These are phyloP conservation scores for Atherinosoma microstoma DNA, from an alignment of 2,797 vertebrate species.

Conservation along the genomic window DNA sequence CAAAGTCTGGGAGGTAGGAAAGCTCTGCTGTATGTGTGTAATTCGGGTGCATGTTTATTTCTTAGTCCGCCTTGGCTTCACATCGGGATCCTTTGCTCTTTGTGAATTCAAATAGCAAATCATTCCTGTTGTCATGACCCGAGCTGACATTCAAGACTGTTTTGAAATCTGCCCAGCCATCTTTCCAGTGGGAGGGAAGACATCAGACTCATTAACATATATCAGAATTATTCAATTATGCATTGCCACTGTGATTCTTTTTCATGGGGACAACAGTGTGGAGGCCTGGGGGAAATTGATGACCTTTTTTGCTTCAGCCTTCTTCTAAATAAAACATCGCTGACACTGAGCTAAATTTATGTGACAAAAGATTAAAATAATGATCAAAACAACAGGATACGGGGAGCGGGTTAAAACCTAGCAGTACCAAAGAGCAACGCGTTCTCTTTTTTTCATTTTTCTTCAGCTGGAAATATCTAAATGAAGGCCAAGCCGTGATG, in stretches of 20 bases:
- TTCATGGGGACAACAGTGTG: slow-evolving; percentile 42
- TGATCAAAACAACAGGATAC: not conserved
- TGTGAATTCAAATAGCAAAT: slow-evolving; percentile 53
- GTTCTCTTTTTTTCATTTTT: not conserved
- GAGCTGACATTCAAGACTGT: slow-evolving; percentile 36
- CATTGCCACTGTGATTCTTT: slow-evolving; percentile 39
- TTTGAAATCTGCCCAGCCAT: slow-evolving; percentile 45
- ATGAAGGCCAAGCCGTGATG: slow-evolving; percentile 11
- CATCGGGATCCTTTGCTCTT: slow-evolving; percentile 30
- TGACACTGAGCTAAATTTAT: slow-evolving; percentile 27
- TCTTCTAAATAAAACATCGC: slow-evolving; percentile 40
- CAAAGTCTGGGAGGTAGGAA: slow-evolving; percentile 47
- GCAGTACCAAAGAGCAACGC: slow-evolving; percentile 1
- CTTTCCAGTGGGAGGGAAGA: slow-evolving; percentile 33
- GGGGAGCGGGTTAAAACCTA: not conserved
- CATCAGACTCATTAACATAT: slow-evolving; percentile 44
- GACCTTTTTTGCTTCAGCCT: slow-evolving; percentile 53
- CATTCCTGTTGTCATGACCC: slow-evolving; percentile 35
- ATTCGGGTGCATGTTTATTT: slow-evolving; percentile 43
- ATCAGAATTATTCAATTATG: slow-evolving; percentile 58
- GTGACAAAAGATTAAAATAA: slow-evolving; percentile 23
- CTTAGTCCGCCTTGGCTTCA: slow-evolving; percentile 39
- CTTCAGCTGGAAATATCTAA: not conserved
- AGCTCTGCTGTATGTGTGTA: slow-evolving; percentile 38
- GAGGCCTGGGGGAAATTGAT: slow-evolving; percentile 46